Conservation (phyloP, 2,888 invertebrate genomes). For the Agelastica alni region DNA sequence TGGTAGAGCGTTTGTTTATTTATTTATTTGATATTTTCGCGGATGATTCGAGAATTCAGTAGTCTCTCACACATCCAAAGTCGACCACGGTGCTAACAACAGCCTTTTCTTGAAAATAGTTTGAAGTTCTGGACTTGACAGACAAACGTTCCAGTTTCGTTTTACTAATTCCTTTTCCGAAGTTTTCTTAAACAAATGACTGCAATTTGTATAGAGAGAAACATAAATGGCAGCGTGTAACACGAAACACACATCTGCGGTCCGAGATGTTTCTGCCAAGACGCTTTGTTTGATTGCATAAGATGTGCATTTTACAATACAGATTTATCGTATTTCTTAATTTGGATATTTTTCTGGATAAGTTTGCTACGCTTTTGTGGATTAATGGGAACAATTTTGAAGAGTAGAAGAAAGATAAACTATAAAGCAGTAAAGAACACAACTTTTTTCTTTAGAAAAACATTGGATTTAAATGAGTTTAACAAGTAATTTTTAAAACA, state of each 20-base stretch:
- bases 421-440: too few relatives aligned
- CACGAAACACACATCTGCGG: slow-evolving; percentile 38
- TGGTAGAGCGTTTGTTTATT: too few relatives aligned
- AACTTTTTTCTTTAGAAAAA: too few relatives aligned
- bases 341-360: slow-evolving; percentile 4
- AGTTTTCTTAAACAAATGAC: slow-evolving; percentile 37
- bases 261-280: slow-evolving; percentile 36
- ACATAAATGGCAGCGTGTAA: slow-evolving; percentile 33
- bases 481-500: too few relatives aligned
- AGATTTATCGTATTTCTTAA: background rate
- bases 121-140: background rate
- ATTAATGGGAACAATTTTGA: too few relatives aligned
- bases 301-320: slow-evolving; percentile 5
- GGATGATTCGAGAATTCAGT: too few relatives aligned
- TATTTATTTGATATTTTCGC: too few relatives aligned
- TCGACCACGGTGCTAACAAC: too few relatives aligned
- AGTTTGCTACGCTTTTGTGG: background rate
- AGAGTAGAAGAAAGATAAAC: too few relatives aligned
- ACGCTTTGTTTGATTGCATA: slow-evolving; percentile 11
- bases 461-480: too few relatives aligned
- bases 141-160: slow-evolving; percentile 11
- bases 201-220: slow-evolving; percentile 39
- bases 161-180: slow-evolving; percentile 31
- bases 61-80: too few relatives aligned
- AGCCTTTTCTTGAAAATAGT: slow-evolving; percentile 12